phyloP scores from a whole-genome alignment of 2,888 invertebrate species.

The Tetanocera ferruginea region DNA sequence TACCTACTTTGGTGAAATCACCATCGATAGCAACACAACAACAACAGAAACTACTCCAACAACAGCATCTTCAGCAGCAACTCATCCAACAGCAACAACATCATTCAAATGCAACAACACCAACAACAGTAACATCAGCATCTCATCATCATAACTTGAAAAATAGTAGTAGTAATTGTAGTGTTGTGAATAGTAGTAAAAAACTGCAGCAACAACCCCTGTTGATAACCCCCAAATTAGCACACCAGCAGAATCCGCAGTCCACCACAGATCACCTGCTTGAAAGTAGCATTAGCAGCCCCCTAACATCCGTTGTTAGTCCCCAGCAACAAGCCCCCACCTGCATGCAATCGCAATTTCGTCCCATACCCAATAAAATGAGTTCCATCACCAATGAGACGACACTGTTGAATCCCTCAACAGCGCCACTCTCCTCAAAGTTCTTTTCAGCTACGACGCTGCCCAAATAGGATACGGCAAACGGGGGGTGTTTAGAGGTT shows the following conservation, averaged over 20 bases:
- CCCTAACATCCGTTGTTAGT: conserved; percentile 62
- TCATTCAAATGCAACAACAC: conserved; percentile 32
- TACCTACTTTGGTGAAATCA: conserved; percentile 68
- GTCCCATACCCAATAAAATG: conserved; percentile 70
- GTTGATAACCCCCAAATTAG: conserved; percentile 63
- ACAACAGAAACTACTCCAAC: conserved; percentile 59
- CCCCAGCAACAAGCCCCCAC: conserved; percentile 58
- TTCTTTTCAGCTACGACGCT: conserved; percentile 69
- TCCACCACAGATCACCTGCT: conserved; percentile 54
- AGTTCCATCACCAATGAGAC: conserved; percentile 56
- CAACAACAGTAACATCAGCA: conserved; percentile 26
- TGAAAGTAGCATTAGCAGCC: conserved; percentile 61
- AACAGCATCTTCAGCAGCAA: conserved; percentile 47
- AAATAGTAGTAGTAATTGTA: conserved; percentile 56
- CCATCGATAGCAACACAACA: conserved; percentile 66
- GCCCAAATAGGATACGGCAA: conserved; percentile 69
- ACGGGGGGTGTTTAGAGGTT: conserved; percentile 59
- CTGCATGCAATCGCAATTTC: conserved; percentile 70
- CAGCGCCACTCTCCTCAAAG: conserved; percentile 68
- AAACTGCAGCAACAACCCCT: conserved; percentile 58
- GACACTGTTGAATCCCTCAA: conserved; percentile 65
- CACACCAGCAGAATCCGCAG: conserved; percentile 47
- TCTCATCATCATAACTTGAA: conserved; percentile 36
- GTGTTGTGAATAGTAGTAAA: conserved; percentile 58
- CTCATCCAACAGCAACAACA: conserved; percentile 37